A percentile compares a stretch with the other conserved stretches of the same genome.
Conservation (phyloP, 2,888 invertebrate species). For the Erebia aethiops region DNA sequence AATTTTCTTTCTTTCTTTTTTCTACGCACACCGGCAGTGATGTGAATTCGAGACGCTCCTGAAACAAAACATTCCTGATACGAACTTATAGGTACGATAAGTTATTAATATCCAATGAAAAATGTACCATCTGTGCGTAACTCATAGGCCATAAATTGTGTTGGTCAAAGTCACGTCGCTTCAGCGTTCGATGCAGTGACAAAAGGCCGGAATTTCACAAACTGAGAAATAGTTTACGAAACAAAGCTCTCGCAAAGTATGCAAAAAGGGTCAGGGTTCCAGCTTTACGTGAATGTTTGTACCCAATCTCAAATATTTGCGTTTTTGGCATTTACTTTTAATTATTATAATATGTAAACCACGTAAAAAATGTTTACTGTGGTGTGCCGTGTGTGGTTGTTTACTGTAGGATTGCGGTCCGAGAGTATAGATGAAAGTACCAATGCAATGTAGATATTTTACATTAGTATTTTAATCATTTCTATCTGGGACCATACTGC, state of each 20-base stretch:
- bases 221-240: slow-evolving; percentile 12
- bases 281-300: slow-evolving; percentile 25
- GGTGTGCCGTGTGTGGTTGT: too few relatives aligned
- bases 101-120: background rate
- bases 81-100: background rate
- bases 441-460: too few relatives aligned
- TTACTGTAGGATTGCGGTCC: too few relatives aligned
- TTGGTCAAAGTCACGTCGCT: background rate
- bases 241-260: slow-evolving; percentile 27
- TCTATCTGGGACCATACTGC: too few relatives aligned
- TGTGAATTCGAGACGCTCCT: too few relatives aligned
- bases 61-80: too few relatives aligned
- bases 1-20: too few relatives aligned
- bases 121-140: background rate
- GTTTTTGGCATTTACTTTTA: background rate
- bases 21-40: too few relatives aligned
- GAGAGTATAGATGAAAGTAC: too few relatives aligned
- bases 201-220: background rate
- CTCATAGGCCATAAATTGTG: background rate
- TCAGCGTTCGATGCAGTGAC: background rate
- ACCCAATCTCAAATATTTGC: background rate
- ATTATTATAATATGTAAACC: background rate
- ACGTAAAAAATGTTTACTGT: too few relatives aligned
- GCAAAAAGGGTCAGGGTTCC: slow-evolving; percentile 20
- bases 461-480: too few relatives aligned